A percentile compares a stretch with the other conserved stretches of the same genome.
Conservation (phyloP, 2,113 vertebrate genomes). For the Grantiella picta region DNA sequence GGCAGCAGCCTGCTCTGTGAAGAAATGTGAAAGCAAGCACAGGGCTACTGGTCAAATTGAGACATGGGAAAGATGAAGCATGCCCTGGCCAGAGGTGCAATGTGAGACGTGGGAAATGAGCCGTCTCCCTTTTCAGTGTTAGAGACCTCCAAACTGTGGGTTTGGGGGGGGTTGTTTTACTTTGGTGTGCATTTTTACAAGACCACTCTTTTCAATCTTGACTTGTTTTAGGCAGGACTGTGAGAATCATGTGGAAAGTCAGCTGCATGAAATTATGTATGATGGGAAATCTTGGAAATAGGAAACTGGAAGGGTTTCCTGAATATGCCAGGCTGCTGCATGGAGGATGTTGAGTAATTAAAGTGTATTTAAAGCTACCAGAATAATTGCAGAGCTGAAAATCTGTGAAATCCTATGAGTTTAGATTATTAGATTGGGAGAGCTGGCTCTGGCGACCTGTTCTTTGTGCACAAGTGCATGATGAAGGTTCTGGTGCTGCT, state of each 20-base stretch:
- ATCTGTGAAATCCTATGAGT: not conserved
- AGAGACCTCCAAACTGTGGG: not conserved
- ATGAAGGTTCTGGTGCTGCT: not conserved
- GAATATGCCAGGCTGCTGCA: not conserved
- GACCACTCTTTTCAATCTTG: not conserved
- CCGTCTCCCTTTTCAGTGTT: fast-evolving
- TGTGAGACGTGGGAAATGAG: not conserved
- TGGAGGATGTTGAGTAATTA: not conserved
- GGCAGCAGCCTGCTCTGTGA: not conserved
- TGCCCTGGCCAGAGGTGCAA: not conserved
- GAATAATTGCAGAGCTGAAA: not conserved
- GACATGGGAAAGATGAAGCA: not conserved
- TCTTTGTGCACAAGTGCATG: not conserved
- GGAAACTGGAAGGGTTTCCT: not conserved
- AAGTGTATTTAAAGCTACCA: not conserved
- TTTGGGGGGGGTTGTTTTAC: not conserved
- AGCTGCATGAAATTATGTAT: not conserved
- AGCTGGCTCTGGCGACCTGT: not conserved
- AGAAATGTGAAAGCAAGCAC: not conserved
- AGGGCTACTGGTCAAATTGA: not conserved
- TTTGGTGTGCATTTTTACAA: not conserved
- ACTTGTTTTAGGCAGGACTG: not conserved
- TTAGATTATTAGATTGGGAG: not conserved
- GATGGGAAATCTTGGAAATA: not conserved
- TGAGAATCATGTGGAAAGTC: not conserved